These are phyloP conservation scores for Aulostomus chinensis DNA, from an alignment of 2,797 vertebrate species.

Conservation along the genomic window DNA sequence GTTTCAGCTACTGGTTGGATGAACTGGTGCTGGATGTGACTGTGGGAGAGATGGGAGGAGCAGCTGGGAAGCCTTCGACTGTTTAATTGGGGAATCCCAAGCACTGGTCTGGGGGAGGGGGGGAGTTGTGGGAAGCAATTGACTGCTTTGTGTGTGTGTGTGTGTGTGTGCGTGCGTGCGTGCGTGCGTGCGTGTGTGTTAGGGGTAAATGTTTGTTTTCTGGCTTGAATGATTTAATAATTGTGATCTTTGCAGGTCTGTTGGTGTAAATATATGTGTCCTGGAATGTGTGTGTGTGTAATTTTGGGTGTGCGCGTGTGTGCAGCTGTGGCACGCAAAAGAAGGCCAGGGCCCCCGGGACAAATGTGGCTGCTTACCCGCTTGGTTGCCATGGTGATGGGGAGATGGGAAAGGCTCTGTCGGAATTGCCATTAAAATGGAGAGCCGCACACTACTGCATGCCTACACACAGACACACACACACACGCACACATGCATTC, in stretches of 20 bases:
- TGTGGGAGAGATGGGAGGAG: slow-evolving; percentile 1
- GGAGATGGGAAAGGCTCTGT: slow-evolving; percentile 71
- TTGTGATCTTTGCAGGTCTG: slow-evolving; percentile 20
- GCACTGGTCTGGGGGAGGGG: slow-evolving; percentile 34
- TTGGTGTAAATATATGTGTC: slow-evolving; percentile 29
- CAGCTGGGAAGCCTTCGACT: slow-evolving; percentile 36
- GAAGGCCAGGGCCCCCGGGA: slow-evolving; percentile 82
- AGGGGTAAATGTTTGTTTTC: slow-evolving; percentile 40
- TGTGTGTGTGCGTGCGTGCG: slow-evolving; percentile 5
- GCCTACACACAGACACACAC: slow-evolving; percentile 45
- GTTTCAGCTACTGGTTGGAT: not conserved
- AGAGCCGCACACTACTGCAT: slow-evolving; percentile 64
- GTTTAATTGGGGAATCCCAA: slow-evolving; percentile 51
- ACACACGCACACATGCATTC: slow-evolving; percentile 28
- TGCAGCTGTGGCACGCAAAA: slow-evolving; percentile 72
- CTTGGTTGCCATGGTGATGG: slow-evolving; percentile 78
- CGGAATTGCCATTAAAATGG: slow-evolving; percentile 81
- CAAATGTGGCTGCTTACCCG: slow-evolving; percentile 70
- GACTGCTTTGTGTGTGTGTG: slow-evolving; percentile 1
- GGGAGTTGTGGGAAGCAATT: slow-evolving; percentile 7
- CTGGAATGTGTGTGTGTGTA: slow-evolving; percentile 5
- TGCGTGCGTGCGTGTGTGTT: not conserved
- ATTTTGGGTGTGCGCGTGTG: slow-evolving; percentile 13
- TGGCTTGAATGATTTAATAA: slow-evolving; percentile 38
- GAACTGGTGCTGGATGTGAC: no score